These are phyloP conservation scores for Tupiocoris notatus DNA, from an alignment of 2,888 invertebrate species.

Conservation along the genomic window DNA sequence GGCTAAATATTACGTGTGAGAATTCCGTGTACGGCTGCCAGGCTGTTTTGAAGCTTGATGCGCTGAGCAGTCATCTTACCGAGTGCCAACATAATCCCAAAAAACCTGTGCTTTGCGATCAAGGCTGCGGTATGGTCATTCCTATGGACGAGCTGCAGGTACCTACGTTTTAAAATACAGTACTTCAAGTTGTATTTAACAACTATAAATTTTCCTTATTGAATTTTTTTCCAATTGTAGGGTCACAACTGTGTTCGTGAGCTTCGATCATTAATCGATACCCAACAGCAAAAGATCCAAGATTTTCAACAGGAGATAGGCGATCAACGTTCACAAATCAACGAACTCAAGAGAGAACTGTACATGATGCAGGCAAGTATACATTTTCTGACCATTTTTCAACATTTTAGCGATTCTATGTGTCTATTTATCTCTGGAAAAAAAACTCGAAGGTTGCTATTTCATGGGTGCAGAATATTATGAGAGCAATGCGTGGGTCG, in stretches of 20 bases:
- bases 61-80: conserved; percentile 76
- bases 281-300: conserved; percentile 80
- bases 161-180: too few relatives aligned
- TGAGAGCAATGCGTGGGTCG: conserved; percentile 87
- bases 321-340: conserved; percentile 82
- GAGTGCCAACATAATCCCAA: conserved; percentile 95
- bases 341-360: conserved; percentile 85
- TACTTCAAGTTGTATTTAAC: too few relatives aligned
- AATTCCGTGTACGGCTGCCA: conserved; percentile 85
- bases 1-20: conserved; percentile 87
- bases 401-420: too few relatives aligned
- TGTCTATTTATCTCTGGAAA: too few relatives aligned
- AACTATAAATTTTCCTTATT: too few relatives aligned
- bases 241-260: conserved; percentile 94
- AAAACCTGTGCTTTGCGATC: conserved; percentile 87
- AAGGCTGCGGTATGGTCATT: conserved; percentile 89
- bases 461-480: conserved; percentile 82
- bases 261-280: conserved; percentile 76
- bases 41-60: conserved; percentile 80
- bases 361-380: conserved; percentile 73
- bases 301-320: conserved; percentile 84
- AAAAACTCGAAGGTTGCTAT: too few relatives aligned
- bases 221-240: conserved; percentile 50
- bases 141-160: conserved; percentile 89
- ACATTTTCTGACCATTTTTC: too few relatives aligned